Conservation (phyloP, 2,888 invertebrate species). For the Zygaena filipendulae region DNA sequence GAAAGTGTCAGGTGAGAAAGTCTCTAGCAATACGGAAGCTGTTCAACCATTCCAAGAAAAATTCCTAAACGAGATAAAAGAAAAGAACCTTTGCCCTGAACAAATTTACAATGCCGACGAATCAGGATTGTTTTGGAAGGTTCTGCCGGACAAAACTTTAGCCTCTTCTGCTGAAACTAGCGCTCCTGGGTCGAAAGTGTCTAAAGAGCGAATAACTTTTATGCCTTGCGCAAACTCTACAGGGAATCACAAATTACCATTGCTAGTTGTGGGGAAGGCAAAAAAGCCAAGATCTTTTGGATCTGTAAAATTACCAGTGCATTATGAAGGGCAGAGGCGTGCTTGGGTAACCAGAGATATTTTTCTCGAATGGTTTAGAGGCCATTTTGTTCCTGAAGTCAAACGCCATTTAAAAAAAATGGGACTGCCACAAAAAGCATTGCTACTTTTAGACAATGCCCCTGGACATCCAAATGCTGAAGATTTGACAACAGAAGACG, state of each 20-base stretch:
- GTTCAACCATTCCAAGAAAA: no score
- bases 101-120: not conserved
- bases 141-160: no score
- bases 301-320: slow-evolving; percentile 20
- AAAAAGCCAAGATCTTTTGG: slow-evolving; percentile 22
- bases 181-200: no score
- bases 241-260: not conserved
- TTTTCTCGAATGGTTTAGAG: slow-evolving; percentile 23
- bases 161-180: no score
- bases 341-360: slow-evolving; percentile 22
- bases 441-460: slow-evolving; percentile 22
- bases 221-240: no score
- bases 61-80: no score
- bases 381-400: slow-evolving; percentile 17
- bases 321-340: slow-evolving; percentile 20
- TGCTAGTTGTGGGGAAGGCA: slow-evolving; percentile 21
- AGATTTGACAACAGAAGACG: no score
- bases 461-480: slow-evolving; percentile 22
- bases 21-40: no score
- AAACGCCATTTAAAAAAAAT: slow-evolving; percentile 11
- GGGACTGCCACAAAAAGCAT: slow-evolving; percentile 20
- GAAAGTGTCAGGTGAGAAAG: no score
- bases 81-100: not conserved
- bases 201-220: no score
- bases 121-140: no score